phyloP scores from a whole-genome alignment of 2,113 vertebrate species.

The Paramisgurnus dabryanus region DNA sequence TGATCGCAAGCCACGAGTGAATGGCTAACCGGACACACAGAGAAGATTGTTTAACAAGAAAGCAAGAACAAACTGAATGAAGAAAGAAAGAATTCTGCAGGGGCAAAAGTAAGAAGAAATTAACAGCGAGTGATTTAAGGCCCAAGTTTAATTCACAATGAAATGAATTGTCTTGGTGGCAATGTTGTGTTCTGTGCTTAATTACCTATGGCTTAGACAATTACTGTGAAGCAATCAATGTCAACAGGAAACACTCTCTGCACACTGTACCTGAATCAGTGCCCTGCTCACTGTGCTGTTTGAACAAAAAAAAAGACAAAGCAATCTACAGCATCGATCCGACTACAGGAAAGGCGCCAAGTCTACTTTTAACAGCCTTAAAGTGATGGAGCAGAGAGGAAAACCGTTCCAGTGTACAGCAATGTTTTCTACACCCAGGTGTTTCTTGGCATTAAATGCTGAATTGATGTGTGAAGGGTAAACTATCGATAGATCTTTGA shows the following conservation, averaged over 20 bases:
- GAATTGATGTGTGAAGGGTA: background rate
- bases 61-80: background rate
- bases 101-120: background rate
- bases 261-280: conserved; percentile 27
- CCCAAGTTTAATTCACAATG: background rate
- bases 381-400: background rate
- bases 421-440: conserved; percentile 7
- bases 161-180: conserved; percentile 8
- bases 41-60: background rate
- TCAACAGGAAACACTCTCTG: conserved; percentile 3
- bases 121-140: background rate
- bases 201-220: conserved; percentile 44
- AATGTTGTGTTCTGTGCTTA: conserved; percentile 18
- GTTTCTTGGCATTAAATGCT: background rate
- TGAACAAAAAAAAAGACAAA: conserved; percentile 7
- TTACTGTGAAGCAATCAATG: conserved; percentile 46
- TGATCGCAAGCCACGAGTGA: conserved; percentile 37
- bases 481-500: conserved; percentile 15
- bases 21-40: background rate
- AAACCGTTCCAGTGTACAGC: conserved; percentile 1
- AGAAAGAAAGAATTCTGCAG: background rate
- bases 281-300: conserved; percentile 2
- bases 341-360: background rate
- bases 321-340: conserved; percentile 40
- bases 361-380: background rate